Conservation (phyloP, 2,113 vertebrate genomes). For the Poicephalus gulielmi region DNA sequence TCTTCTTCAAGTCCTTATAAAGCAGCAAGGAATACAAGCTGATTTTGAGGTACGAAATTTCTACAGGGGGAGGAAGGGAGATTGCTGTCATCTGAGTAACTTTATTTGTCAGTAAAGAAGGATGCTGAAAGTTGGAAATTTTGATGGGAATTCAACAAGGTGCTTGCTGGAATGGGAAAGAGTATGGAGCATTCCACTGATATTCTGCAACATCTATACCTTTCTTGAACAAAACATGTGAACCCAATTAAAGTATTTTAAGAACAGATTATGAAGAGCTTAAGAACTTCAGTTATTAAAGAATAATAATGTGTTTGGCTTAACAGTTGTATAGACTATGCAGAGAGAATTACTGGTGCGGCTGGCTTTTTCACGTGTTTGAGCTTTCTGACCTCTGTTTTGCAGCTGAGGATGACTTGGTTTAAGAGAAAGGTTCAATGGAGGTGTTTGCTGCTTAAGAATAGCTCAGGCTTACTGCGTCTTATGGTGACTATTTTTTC, state of each 20-base stretch:
- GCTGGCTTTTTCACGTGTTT: not conserved
- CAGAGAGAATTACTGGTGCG: not conserved
- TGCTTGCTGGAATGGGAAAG: not conserved
- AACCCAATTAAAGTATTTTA: not conserved
- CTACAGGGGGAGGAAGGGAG: not conserved
- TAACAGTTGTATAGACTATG: not conserved
- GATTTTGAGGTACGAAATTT: not conserved
- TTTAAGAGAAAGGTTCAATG: rapidly evolving
- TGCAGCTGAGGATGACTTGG: not conserved
- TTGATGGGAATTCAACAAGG: not conserved
- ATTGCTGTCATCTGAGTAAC: not conserved
- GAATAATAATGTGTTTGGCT: not conserved
- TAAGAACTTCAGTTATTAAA: not conserved
- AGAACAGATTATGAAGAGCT: not conserved
- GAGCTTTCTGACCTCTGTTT: not conserved
- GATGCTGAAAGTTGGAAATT: not conserved
- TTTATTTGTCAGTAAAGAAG: not conserved
- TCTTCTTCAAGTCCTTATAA: not conserved
- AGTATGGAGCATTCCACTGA: not conserved
- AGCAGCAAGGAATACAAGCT: slow-evolving; percentile 4
- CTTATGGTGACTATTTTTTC: not conserved
- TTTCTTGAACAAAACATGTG: not conserved
- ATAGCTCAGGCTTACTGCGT: not conserved
- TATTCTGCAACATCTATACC: not conserved
- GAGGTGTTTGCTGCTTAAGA: not conserved